phyloP scores from a whole-genome alignment of 2,113 vertebrate species.

The Cathartes aura region DNA sequence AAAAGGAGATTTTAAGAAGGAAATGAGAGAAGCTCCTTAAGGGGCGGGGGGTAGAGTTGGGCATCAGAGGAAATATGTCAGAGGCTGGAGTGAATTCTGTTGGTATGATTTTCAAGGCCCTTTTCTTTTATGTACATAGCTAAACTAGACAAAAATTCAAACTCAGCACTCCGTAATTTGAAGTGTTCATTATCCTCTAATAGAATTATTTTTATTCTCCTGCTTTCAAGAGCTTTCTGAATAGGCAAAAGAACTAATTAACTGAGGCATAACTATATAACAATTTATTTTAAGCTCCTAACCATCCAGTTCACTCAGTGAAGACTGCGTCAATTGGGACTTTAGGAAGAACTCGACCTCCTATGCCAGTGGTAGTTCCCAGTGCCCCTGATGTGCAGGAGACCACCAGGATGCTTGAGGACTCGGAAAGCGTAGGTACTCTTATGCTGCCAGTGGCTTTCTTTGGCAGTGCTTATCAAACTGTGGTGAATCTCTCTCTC shows the following conservation, averaged over 20 bases:
- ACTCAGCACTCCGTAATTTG: accelerated
- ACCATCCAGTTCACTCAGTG: slow-evolving; percentile 85
- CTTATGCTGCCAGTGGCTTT: not conserved
- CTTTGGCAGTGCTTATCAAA: not conserved
- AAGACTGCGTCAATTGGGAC: slow-evolving; percentile 97
- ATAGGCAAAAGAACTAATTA: not conserved
- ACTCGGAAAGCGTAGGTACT: slow-evolving; percentile 91
- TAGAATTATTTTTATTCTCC: not conserved
- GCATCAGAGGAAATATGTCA: accelerated
- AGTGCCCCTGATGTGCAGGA: slow-evolving; percentile 92
- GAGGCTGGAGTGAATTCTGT: no score
- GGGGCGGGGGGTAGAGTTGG: accelerated
- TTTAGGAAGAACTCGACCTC: slow-evolving; percentile 89
- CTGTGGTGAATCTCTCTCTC: no score
- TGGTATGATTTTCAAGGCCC: not conserved
- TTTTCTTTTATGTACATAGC: not conserved
- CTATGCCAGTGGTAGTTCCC: slow-evolving; percentile 92
- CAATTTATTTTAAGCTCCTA: slow-evolving; percentile 74
- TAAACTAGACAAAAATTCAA: not conserved
- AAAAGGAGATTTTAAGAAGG: not conserved
- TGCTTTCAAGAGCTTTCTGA: not conserved
- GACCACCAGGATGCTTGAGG: slow-evolving; percentile 92
- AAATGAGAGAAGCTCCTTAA: not conserved
- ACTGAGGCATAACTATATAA: not conserved
- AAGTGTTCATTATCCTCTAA: not conserved